These are phyloP conservation scores for Steinernema khuongi DNA, from an alignment of 1,140 invertebrate genomes.

Conservation along the genomic window DNA sequence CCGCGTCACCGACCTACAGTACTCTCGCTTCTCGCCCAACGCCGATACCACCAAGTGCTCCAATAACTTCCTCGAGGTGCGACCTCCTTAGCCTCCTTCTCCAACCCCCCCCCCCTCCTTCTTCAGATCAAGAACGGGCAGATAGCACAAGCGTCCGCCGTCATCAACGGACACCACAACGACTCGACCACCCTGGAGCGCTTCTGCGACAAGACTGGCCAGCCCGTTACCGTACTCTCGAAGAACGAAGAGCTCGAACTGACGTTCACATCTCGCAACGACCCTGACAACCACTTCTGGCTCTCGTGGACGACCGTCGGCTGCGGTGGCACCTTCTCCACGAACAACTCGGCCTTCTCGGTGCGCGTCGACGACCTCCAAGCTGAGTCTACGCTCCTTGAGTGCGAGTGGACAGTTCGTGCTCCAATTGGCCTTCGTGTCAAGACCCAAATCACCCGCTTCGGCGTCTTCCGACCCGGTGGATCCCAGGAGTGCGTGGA, in stretches of 20 bases:
- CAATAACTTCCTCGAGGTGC: constrained; percentile 34
- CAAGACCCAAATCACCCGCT: constrained; percentile 10
- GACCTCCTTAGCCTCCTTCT: not conserved
- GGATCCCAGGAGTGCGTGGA: not conserved
- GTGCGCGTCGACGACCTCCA: constrained; percentile 41
- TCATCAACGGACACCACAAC: constrained; percentile 19
- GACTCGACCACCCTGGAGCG: constrained; percentile 8
- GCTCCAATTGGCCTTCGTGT: constrained; percentile 48
- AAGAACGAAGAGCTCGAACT: constrained; percentile 36
- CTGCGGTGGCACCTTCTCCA: constrained; percentile 42
- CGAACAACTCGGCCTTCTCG: constrained; percentile 33
- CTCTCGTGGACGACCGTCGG: constrained; percentile 48
- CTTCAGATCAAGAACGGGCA: constrained; percentile 28
- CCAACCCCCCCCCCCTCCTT: constrained; percentile 16
- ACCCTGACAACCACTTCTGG: constrained; percentile 56
- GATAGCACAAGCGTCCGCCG: constrained; percentile 19
- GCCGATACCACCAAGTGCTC: constrained; percentile 2
- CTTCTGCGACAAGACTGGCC: constrained; percentile 38
- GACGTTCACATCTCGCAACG: constrained; percentile 31
- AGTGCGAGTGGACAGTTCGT: constrained; percentile 46
- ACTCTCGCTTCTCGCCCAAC: not conserved
- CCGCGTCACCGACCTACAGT: constrained; percentile 33
- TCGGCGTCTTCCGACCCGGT: constrained; percentile 18
- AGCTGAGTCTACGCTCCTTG: constrained; percentile 16
- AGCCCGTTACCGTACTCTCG: constrained; percentile 30